phyloP scores from a whole-genome alignment of 2,797 vertebrate genomes.

The Carcharodon carcharias region DNA sequence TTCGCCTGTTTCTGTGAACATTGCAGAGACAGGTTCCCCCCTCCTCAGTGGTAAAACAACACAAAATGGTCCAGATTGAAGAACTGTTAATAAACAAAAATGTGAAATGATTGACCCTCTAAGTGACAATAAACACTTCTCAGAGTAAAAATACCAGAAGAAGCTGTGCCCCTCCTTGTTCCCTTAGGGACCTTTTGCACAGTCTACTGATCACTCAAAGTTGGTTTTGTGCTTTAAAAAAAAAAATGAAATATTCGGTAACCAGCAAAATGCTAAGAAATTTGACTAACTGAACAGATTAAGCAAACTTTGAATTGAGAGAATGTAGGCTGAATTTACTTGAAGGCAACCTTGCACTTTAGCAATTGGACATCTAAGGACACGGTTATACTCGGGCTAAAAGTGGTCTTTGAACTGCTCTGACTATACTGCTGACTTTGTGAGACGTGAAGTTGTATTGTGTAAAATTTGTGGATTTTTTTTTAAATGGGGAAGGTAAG shows the following conservation, averaged over 20 bases:
- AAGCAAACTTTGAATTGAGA: neutral
- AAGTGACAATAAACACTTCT: neutral
- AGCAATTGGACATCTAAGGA: neutral
- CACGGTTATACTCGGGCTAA: neutral
- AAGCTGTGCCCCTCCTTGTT: neutral
- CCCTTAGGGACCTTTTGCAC: neutral
- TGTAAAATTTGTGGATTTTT: neutral
- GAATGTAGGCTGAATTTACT: too few species aligned
- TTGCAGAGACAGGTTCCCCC: neutral
- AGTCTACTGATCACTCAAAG: neutral
- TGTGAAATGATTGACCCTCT: neutral
- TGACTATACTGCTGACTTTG: neutral
- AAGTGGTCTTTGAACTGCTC: neutral
- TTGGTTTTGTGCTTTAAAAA: neutral
- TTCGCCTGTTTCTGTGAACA: neutral
- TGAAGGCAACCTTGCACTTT: neutral
- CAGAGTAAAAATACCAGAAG: neutral
- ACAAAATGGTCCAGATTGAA: neutral
- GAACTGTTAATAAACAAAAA: neutral
- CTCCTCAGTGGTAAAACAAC: neutral
- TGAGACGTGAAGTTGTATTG: neutral
- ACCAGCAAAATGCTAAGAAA: too few species aligned
- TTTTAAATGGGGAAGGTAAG: neutral
- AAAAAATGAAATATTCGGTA: neutral
- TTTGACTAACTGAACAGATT: neutral